Evolutionary conservation across 2,113 vertebrate species (phyloP), one percentile per base, ranked within the genome.

Genomic region (Nettapus auritus): DNA sequence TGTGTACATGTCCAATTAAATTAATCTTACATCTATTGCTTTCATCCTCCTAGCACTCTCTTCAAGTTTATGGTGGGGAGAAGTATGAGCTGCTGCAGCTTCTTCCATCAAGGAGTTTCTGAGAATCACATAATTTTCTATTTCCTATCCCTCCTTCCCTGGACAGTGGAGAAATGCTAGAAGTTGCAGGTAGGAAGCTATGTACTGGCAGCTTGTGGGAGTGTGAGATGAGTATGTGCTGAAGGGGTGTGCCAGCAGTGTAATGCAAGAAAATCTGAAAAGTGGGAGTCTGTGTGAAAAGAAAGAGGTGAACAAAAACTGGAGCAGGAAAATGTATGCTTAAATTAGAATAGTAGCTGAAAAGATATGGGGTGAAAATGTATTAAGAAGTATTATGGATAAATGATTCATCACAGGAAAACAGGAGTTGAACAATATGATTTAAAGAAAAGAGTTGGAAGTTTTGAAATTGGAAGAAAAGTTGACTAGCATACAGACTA

Each of bases 141-240:
- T 53, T 88, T 83, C 48, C 52, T 77, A 42, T 9, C 16, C 6
- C 13, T 91, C 11, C 38, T 40, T 88, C 16, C 16, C 18, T 69
- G 87, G 76, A 81, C 73, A 84, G 77, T 38, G 29, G 52, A 78
- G 64, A 91, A 91, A 89, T 44, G 33, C 10, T 95, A 74, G 75
- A 95, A 93, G 82, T 56, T 86, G 64, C 79, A 96, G 94, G 82
- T 96, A 96, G 82, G 77, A 91, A 93, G 77, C 82, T 81, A 93
- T 48, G 26, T 86, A 93, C 73, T 83, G 83, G 46, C 82, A 96
- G 60, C 44, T 91, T 90, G 95, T 90, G 76, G 96, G 91, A 93
- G 88, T 95, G 91, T 0, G 53, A 93, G 66, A 93, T 94, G 86
- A 94, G 78, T 95, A 89, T 94, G 89, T 94, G 95, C 94, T 91